Percentiles rank a stretch among this genome's conserved stretches.
These are phyloP conservation scores for Illadopsis cleaveri DNA, from an alignment of 2,113 vertebrate genomes.

Conservation along the genomic window DNA sequence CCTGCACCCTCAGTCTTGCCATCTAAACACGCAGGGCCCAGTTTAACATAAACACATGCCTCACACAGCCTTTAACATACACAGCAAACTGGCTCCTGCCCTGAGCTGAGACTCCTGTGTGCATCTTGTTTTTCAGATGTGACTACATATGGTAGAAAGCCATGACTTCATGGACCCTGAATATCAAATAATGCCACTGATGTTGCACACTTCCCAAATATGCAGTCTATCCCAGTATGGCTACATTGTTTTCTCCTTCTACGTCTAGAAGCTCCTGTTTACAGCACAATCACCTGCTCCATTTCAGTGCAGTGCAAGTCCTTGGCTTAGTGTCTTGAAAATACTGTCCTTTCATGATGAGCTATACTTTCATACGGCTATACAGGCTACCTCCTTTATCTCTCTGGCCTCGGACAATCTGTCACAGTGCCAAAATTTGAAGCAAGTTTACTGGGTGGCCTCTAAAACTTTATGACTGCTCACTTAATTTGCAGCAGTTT, in stretches of 20 bases:
- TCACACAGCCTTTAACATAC: rapidly evolving
- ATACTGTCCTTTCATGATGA: conserved; percentile 8
- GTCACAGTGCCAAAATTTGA: background rate
- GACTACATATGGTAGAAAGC: background rate
- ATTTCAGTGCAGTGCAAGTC: background rate
- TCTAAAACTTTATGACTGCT: conserved; percentile 16
- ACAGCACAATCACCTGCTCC: background rate
- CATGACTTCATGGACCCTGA: background rate
- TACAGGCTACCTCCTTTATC: background rate
- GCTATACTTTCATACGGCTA: background rate
- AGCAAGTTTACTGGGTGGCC: background rate
- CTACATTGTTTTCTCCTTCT: background rate
- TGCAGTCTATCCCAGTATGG: background rate
- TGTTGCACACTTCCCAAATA: background rate
- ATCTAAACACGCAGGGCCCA: background rate
- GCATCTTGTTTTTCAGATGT: background rate
- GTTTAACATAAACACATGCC: background rate
- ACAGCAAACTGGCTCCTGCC: background rate
- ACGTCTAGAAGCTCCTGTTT: background rate
- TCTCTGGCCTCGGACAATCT: background rate
- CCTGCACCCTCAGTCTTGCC: background rate
- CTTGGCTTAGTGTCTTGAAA: background rate
- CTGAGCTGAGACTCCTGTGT: background rate
- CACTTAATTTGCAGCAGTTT: conserved; percentile 2
- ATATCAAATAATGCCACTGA: background rate